Evolutionary conservation across 2,797 vertebrate species (phyloP).

Genomic region (Euphonia xanthogaster): DNA sequence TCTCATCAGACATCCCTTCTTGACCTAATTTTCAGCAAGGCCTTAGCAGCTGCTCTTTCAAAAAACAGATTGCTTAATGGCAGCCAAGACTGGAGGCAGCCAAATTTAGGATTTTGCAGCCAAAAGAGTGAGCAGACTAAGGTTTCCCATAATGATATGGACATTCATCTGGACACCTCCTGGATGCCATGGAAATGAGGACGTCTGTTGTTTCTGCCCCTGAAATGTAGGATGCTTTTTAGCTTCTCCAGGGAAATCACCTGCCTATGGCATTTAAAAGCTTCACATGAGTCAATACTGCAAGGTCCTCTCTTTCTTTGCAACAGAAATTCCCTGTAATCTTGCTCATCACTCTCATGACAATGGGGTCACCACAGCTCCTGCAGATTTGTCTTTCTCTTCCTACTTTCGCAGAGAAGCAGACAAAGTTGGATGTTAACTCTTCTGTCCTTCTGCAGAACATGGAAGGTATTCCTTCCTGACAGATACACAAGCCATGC

Average conservation of each 20-base stretch:
- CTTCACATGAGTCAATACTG: background rate
- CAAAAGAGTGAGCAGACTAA: background rate
- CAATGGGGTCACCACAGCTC: rapidly evolving
- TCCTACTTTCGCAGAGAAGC: background rate
- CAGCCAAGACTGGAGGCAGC: constrained; percentile 8
- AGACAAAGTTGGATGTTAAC: background rate
- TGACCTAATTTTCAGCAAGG: constrained; percentile 38
- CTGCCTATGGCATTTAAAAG: background rate
- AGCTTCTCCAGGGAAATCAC: background rate
- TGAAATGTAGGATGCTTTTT: background rate
- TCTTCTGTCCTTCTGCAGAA: background rate
- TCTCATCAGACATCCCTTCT: background rate
- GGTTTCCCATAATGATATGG: background rate
- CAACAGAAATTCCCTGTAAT: background rate
- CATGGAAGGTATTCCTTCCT: background rate
- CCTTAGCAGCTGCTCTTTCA: constrained; percentile 14
- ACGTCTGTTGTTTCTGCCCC: background rate
- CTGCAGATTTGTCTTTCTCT: background rate
- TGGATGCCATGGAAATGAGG: background rate
- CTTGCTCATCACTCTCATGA: rapidly evolving
- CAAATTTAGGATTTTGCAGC: background rate
- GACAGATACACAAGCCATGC: rapidly evolving
- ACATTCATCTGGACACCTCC: background rate
- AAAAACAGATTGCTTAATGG: constrained; percentile 32
- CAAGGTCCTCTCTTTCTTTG: background rate